Evolutionary conservation across 2,888 invertebrate species (phyloP).

Genomic region (Dryocosmus kuriphilus): DNA sequence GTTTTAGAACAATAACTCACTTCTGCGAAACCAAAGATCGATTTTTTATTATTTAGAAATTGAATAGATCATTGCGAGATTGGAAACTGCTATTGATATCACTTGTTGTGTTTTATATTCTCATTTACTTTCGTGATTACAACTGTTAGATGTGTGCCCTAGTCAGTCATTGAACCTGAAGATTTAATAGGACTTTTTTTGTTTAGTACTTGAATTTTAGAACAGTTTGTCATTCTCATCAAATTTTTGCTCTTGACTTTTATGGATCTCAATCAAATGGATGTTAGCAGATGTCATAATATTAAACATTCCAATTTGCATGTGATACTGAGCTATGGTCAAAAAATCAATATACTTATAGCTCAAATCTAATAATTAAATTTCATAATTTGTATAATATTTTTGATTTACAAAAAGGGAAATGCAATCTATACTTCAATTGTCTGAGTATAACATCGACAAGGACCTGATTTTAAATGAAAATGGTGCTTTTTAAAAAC

Average conservation of each 20-base stretch:
- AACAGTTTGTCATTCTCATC: neutral
- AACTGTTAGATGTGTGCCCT: conserved; percentile 66
- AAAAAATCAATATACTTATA: neutral
- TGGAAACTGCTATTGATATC: neutral
- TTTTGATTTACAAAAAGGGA: neutral
- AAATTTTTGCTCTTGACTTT: neutral
- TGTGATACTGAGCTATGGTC: conserved; percentile 8
- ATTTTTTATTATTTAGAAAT: conserved; percentile 34
- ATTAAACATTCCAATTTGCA: conserved; percentile 27
- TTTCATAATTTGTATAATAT: neutral
- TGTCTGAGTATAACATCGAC: neutral
- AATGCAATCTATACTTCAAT: neutral
- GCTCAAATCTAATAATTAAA: neutral
- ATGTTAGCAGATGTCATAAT: conserved; percentile 17
- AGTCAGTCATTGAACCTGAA: conserved; percentile 70
- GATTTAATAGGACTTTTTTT: neutral
- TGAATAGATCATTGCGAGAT: neutral
- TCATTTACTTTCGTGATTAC: neutral
- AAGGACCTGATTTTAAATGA: neutral
- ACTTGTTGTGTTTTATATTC: conserved; percentile 26
- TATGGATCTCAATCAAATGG: conserved; percentile 11
- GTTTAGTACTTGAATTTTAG: conserved; percentile 47
- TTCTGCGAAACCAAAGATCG: conserved; percentile 36
- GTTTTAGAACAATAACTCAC: conserved; percentile 17
- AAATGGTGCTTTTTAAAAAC: neutral